Conservation (phyloP, 2,888 invertebrate genomes). For the Isotomurus palustris region DNA sequence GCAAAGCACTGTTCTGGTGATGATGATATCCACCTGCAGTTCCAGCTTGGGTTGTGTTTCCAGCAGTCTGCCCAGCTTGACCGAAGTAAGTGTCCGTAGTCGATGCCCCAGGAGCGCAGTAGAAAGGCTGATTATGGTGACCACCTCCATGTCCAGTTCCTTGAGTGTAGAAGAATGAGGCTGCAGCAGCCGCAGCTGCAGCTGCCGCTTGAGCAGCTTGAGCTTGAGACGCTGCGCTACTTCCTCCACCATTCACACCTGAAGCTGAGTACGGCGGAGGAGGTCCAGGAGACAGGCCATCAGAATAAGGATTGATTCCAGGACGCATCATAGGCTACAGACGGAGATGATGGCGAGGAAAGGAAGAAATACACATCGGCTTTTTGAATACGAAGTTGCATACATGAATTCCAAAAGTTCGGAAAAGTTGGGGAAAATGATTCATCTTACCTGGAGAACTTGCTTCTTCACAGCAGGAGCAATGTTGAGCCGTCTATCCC, state of each 20-base stretch:
- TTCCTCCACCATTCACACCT: not conserved
- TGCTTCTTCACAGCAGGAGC: conserved; percentile 83
- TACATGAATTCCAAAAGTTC: not conserved
- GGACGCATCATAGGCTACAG: conserved; percentile 32
- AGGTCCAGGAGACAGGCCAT: conserved; percentile 26
- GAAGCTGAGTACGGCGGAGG: conserved; percentile 32
- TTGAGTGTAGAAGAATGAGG: conserved; percentile 11
- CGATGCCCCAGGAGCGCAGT: conserved; percentile 32
- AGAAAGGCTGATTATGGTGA: conserved; percentile 17
- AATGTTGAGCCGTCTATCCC: conserved; percentile 77
- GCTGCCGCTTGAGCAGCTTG: conserved; percentile 31
- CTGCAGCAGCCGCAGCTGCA: too few relatives aligned
- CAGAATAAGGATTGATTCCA: conserved; percentile 29
- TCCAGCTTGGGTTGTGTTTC: not conserved
- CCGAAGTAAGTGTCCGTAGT: conserved; percentile 32
- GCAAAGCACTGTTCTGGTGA: conserved; percentile 14
- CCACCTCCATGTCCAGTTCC: too few relatives aligned
- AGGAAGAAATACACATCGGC: not conserved
- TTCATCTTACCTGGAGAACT: conserved; percentile 49
- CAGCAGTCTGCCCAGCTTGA: conserved; percentile 13
- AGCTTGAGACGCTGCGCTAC: conserved; percentile 28
- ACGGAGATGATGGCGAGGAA: conserved; percentile 1
- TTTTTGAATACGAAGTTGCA: not conserved
- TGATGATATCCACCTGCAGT: not conserved
- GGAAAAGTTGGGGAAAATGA: conserved; percentile 5